These are phyloP conservation scores for Rhamphomyia laevipes DNA, from an alignment of 2,888 invertebrate species.

Conservation along the genomic window DNA sequence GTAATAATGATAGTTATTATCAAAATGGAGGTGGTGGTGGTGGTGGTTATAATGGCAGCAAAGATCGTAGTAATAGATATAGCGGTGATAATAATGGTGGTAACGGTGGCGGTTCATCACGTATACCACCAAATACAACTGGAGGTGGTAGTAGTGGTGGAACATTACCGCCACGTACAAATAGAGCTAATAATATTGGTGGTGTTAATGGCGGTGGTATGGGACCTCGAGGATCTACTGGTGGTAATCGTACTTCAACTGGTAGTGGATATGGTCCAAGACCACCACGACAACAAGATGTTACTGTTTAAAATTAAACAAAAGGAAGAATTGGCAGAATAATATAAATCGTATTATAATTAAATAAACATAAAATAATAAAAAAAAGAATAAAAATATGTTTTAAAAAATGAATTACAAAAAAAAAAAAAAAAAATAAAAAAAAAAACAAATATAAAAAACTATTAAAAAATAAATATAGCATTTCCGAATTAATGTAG, in stretches of 20 bases:
- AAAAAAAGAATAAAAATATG: background rate
- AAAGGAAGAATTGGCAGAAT: too few species aligned
- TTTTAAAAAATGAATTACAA: background rate
- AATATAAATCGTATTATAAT: background rate
- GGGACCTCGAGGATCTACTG: conserved; percentile 11
- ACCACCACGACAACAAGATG: background rate
- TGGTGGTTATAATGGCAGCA: conserved; percentile 20
- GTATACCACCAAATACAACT: background rate
- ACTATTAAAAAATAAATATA: background rate
- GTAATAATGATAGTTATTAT: conserved; percentile 28
- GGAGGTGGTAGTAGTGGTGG: conserved; percentile 18
- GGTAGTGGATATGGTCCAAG: background rate
- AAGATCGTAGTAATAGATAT: conserved; percentile 15
- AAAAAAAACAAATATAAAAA: background rate
- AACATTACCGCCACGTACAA: conserved; percentile 18
- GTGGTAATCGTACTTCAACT: conserved; percentile 9
- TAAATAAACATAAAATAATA: background rate
- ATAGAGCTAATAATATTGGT: conserved; percentile 21
- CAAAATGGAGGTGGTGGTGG: conserved; percentile 20
- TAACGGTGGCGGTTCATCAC: conserved; percentile 11
- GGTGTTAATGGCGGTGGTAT: conserved; percentile 21
- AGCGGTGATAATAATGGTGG: conserved; percentile 20
- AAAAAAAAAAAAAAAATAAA: background rate
- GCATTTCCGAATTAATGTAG: background rate
- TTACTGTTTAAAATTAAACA: background rate